Percentiles rank a stretch among this genome's conserved stretches.
phyloP scores from a whole-genome alignment of 2,797 vertebrate genomes.

The Phaenicophaeus curvirostris region DNA sequence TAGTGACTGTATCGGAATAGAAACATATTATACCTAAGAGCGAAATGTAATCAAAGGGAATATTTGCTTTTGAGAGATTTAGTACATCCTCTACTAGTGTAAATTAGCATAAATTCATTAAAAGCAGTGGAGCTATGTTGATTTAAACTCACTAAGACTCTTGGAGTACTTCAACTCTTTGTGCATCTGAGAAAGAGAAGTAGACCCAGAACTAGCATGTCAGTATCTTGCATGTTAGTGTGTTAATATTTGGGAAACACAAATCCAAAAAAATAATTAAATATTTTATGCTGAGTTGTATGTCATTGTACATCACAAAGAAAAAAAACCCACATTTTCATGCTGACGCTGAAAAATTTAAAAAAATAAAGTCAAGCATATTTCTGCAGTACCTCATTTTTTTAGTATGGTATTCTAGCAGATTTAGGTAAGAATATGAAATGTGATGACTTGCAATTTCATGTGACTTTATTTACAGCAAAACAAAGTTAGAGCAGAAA shows the following conservation, averaged over 20 bases:
- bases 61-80: background rate
- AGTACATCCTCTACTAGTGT: background rate
- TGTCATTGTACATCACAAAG: background rate
- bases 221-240: background rate
- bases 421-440: background rate
- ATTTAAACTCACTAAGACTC: background rate
- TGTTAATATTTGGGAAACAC: background rate
- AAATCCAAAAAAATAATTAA: background rate
- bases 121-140: background rate
- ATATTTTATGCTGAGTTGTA: background rate
- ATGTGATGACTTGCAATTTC: background rate
- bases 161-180: background rate
- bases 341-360: background rate
- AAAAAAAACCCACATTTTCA: background rate
- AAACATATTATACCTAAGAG: background rate
- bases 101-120: conserved; percentile 44
- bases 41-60: conserved; percentile 37
- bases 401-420: background rate
- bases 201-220: background rate
- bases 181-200: background rate
- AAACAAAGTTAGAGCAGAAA: background rate
- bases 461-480: background rate
- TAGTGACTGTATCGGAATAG: background rate
- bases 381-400: background rate
- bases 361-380: background rate